Base-by-base conservation (phyloP, 2,113 vertebrate genomes). In the Takifugu bimaculatus region DNA sequence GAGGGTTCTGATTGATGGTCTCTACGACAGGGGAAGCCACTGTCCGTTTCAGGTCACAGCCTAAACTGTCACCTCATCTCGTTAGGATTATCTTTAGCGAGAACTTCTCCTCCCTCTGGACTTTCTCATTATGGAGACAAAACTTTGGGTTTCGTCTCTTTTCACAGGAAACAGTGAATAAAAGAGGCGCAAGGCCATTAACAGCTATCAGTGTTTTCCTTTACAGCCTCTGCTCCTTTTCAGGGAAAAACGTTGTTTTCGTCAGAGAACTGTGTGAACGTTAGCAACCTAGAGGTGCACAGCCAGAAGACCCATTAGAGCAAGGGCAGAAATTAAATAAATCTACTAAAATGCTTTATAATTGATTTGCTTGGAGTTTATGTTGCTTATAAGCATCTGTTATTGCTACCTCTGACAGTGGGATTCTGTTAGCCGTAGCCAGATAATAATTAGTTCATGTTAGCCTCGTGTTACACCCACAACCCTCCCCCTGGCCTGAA, bases 261-360 rank as follows among this genome's bases (percentile, higher is more conserved):
- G 5, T 14, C 59, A 42, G 20, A 50, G 20, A 13, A 5, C 45
- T 9, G 50, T 54, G 2, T 20, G 35, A 70, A 50, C 32, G 13
- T 1, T 44, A 68, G 66, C 66, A 48, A 20, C 20, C 20, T 20
- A 20, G 20, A 20, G 20, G 20, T 20, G 50, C 47, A 4, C 35
- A 68, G 56, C n/a, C 13, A 13, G 51, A 71, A 32, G 12, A 70
- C 74, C 80, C 68, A 77, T 81, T 80, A 82, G 35, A 14, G 50
- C 61, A 42, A 63, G 13, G 44, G 14, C 59, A 47, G 63, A 49
- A 62, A 53, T 49, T 55, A 39, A 49, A 68, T 55, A 39, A 49
- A 68, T 52, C 35, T 1, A 3, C 35, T 11, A 10, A 6, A 6
- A 39, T 11, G 1, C 1, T 39, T 39, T 1, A 1, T 39, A 65